phyloP scores from a whole-genome alignment of 2,113 vertebrate genomes.

The Solenodon paradoxus region DNA sequence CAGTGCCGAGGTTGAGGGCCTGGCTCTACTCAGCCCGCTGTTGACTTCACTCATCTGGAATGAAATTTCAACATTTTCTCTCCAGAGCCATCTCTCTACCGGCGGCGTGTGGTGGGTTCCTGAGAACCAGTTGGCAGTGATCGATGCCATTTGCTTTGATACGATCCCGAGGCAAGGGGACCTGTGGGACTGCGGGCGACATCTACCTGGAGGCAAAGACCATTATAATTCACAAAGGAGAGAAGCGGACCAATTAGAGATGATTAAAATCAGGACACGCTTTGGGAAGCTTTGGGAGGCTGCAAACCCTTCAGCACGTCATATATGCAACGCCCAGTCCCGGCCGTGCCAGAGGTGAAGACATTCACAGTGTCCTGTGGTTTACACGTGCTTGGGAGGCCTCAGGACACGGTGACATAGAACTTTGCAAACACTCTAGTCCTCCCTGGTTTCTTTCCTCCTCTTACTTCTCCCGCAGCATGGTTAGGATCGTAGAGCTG shows the following conservation, averaged over 20 bases:
- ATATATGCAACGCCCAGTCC: neutral
- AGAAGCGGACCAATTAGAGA: conserved; percentile 57
- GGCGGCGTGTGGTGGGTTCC: neutral
- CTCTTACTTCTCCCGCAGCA: neutral
- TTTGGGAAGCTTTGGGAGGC: neutral
- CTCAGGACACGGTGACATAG: neutral
- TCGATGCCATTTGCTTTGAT: conserved; percentile 30
- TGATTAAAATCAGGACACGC: conserved; percentile 56
- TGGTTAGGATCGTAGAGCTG: neutral
- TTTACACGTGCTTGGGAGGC: neutral
- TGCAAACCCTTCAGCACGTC: neutral
- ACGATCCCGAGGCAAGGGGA: conserved; percentile 6
- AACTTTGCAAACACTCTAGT: neutral
- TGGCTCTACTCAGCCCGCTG: neutral
- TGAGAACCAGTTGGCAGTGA: conserved; percentile 3
- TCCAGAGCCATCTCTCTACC: neutral
- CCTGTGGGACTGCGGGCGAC: conserved; percentile 6
- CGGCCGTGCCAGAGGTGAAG: neutral
- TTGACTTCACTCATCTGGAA: neutral
- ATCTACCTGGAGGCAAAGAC: conserved; percentile 16
- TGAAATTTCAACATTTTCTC: neutral
- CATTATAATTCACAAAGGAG: conserved; percentile 41
- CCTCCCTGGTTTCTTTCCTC: neutral
- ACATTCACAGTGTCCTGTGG: neutral
- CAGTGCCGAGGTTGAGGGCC: neutral